Evolutionary conservation across 2,113 vertebrate genomes (phyloP).

Genomic region (Ciconia boyciana): DNA sequence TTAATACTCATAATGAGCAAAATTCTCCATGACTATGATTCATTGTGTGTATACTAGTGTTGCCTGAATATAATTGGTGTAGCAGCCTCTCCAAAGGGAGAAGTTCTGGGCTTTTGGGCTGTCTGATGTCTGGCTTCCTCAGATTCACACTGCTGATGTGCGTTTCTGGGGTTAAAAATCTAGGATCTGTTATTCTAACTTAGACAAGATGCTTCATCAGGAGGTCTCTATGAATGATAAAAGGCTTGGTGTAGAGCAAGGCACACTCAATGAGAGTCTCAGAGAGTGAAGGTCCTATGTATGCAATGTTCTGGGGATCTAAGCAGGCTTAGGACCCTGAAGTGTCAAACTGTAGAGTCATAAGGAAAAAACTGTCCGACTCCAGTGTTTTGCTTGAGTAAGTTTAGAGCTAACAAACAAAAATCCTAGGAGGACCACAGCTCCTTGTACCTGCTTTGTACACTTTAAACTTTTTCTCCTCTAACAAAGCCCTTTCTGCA

Average conservation of each 20-base stretch:
- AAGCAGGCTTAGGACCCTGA: background rate
- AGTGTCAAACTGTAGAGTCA: background rate
- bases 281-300: background rate
- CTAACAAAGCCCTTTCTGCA: background rate
- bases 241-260: background rate
- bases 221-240: background rate
- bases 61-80: background rate
- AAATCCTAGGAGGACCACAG: background rate
- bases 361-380: background rate
- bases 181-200: background rate
- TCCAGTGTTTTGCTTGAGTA: background rate
- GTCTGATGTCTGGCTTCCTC: background rate
- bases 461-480: background rate
- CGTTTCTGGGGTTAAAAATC: background rate
- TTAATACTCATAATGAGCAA: background rate
- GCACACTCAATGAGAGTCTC: background rate
- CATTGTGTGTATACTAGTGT: background rate
- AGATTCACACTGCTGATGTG: background rate
- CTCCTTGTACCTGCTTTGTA: background rate
- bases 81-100: background rate
- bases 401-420: background rate
- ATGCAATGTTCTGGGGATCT: background rate
- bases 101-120: background rate
- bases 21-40: background rate
- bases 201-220: background rate